These are phyloP conservation scores for Euplagia quadripunctaria DNA, from an alignment of 2,888 invertebrate species.

Conservation along the genomic window DNA sequence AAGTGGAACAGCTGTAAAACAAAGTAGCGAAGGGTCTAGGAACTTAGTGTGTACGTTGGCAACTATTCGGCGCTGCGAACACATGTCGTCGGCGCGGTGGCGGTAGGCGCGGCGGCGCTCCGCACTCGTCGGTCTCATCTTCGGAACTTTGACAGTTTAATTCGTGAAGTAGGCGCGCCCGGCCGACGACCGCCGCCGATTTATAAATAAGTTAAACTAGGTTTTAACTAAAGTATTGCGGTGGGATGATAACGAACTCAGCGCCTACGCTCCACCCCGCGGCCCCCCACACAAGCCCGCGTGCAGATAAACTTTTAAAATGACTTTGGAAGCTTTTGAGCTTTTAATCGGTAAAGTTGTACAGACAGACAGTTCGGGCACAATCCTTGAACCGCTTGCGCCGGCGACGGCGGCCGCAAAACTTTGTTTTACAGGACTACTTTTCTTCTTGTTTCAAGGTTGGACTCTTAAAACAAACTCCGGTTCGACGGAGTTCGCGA, in stretches of 20 bases:
- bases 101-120: conserved; percentile 53
- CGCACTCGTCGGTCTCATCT: conserved; percentile 52
- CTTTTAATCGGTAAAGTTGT: conserved; percentile 89
- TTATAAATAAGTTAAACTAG: conserved; percentile 86
- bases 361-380: conserved; percentile 88
- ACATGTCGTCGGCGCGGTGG: conserved; percentile 65
- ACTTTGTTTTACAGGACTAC: conserved; percentile 89
- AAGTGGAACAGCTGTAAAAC: conserved; percentile 88
- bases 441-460: conserved; percentile 89
- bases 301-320: conserved; percentile 88
- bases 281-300: conserved; percentile 71
- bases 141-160: conserved; percentile 81
- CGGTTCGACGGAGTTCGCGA: conserved; percentile 88
- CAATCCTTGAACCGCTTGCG: conserved; percentile 88
- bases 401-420: conserved; percentile 88
- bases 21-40: conserved; percentile 87
- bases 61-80: conserved; percentile 69
- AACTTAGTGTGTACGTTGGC: conserved; percentile 84
- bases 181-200: conserved; percentile 78
- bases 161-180: conserved; percentile 66
- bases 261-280: conserved; percentile 74
- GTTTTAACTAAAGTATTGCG: conserved; percentile 84
- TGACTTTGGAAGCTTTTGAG: conserved; percentile 89
- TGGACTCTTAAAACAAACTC: conserved; percentile 89
- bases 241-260: conserved; percentile 80